These are phyloP conservation scores for Euclidia mi DNA, from an alignment of 2,888 invertebrate genomes.

Conservation along the genomic window DNA sequence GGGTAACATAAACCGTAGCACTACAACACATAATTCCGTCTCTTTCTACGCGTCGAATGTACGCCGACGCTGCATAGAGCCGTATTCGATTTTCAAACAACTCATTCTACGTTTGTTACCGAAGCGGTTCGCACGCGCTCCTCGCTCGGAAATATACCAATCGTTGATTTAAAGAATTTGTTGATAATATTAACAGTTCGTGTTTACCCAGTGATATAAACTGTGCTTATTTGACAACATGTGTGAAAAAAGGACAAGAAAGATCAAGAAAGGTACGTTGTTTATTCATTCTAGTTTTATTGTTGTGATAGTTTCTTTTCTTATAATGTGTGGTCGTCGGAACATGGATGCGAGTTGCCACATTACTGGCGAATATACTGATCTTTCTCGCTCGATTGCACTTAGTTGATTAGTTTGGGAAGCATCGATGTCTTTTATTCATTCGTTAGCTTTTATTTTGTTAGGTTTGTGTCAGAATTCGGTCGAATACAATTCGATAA, in stretches of 20 bases:
- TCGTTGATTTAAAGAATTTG: constrained; percentile 32
- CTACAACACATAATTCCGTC: constrained; percentile 49
- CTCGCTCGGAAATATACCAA: constrained; percentile 32
- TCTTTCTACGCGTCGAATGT: constrained; percentile 42
- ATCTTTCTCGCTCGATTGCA: no score
- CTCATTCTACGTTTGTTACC: constrained; percentile 62
- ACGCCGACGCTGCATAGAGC: constrained; percentile 42
- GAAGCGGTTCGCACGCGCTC: constrained; percentile 52
- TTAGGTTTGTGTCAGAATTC: no score
- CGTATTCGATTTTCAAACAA: constrained; percentile 68
- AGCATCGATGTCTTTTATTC: no score
- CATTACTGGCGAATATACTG: no score
- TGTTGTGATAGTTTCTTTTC: no score
- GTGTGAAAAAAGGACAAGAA: constrained; percentile 80
- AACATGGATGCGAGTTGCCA: background rate
- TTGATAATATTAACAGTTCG: constrained; percentile 42
- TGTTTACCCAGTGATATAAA: constrained; percentile 60
- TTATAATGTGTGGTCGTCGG: background rate
- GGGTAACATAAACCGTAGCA: constrained; percentile 44
- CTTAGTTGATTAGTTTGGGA: no score
- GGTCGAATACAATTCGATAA: no score
- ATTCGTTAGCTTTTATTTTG: no score
- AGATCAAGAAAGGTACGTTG: constrained; percentile 75
- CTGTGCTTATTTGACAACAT: constrained; percentile 67
- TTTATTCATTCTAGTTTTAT: background rate